Conservation (phyloP, 2,888 invertebrate species). For the Eudasyphora cyanicolor region DNA sequence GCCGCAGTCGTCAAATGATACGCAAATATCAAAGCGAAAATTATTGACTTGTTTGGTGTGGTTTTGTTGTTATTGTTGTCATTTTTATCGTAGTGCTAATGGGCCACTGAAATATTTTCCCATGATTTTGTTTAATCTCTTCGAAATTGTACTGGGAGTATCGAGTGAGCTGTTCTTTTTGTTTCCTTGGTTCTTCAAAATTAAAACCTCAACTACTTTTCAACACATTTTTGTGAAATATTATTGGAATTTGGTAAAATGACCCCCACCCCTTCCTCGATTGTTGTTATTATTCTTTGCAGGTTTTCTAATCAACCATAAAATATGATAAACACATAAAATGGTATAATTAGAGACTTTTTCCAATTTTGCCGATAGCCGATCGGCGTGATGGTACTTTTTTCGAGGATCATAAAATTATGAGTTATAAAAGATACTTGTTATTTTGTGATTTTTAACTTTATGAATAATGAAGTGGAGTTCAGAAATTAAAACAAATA, state of each 20-base stretch:
- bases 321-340: constrained; percentile 52
- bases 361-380: constrained; percentile 44
- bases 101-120: constrained; percentile 64
- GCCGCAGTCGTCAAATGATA: constrained; percentile 38
- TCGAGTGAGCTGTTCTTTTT: neutral
- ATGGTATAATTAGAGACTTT: constrained; percentile 60
- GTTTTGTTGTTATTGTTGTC: constrained; percentile 49
- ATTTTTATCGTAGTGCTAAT: constrained; percentile 63
- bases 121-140: constrained; percentile 57
- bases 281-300: no score
- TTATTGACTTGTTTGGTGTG: constrained; percentile 49
- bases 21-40: constrained; percentile 65
- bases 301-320: constrained; percentile 50
- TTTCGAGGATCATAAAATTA: constrained; percentile 43
- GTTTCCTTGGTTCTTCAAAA: no score
- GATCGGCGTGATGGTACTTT: neutral
- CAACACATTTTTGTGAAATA: constrained; percentile 50
- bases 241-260: constrained; percentile 47
- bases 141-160: neutral
- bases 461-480: constrained; percentile 4
- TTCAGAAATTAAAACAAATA: neutral
- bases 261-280: no score
- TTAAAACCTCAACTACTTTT: constrained; percentile 40
- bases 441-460: constrained; percentile 27
- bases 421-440: constrained; percentile 44